phyloP scores from a whole-genome alignment of 1,140 invertebrate species.

The Telenomus remus region DNA sequence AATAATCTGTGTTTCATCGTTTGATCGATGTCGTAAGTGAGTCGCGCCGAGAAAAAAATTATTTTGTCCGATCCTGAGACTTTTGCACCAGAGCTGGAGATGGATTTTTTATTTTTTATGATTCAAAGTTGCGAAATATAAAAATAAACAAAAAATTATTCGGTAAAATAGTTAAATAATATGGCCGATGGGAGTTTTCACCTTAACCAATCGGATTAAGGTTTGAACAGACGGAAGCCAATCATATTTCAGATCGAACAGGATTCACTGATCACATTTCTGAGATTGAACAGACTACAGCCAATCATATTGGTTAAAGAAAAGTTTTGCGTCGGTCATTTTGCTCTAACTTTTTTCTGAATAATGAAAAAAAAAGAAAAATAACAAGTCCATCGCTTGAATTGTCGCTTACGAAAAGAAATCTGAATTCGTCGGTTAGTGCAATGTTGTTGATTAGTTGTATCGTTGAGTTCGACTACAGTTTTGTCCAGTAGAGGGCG shows the following conservation, averaged over 20 bases:
- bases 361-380: slow-evolving; percentile 4
- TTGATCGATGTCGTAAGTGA: slow-evolving; percentile 71
- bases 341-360: too few relatives aligned
- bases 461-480: slow-evolving; percentile 46
- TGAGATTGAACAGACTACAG: too few relatives aligned
- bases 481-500: slow-evolving; percentile 34
- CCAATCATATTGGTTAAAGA: too few relatives aligned
- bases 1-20: slow-evolving; percentile 75
- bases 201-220: too few relatives aligned
- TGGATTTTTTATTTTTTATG: too few relatives aligned
- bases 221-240: too few relatives aligned
- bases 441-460: slow-evolving; percentile 60
- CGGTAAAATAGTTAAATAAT: too few relatives aligned
- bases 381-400: background rate
- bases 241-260: too few relatives aligned
- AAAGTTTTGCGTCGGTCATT: too few relatives aligned
- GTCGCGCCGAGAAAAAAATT: slow-evolving; percentile 46
- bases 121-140: background rate
- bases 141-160: background rate
- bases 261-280: too few relatives aligned
- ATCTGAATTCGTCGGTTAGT: slow-evolving; percentile 35
- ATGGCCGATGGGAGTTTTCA: too few relatives aligned
- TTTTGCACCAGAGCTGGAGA: slow-evolving; percentile 32
- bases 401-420: background rate
- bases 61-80: slow-evolving; percentile 27